Conservation (phyloP, 2,888 invertebrate genomes). For the Drosophila neutralis region DNA sequence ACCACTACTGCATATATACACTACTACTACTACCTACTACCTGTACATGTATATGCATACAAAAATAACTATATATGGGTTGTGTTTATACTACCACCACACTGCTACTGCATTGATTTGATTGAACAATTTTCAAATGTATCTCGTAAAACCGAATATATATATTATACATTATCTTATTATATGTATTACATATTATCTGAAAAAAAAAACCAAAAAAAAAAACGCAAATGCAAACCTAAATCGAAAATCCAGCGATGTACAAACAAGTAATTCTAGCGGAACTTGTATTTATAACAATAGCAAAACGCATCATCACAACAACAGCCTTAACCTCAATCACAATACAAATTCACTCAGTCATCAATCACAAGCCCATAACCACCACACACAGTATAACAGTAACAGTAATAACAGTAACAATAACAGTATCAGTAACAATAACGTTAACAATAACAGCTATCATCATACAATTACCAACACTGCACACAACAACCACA, state of each 20-base stretch:
- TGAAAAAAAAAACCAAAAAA: constrained; percentile 38
- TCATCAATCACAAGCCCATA: constrained; percentile 37
- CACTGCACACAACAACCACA: constrained; percentile 35
- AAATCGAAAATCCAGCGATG: constrained; percentile 84
- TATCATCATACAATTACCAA: constrained; percentile 43
- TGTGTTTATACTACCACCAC: constrained; percentile 82
- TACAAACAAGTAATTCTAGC: constrained; percentile 85
- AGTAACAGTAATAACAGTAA: constrained; percentile 39
- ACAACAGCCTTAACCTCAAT: constrained; percentile 68
- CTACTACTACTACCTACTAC: constrained; percentile 77
- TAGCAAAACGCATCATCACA: constrained; percentile 82
- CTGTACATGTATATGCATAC: constrained; percentile 83
- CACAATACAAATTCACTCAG: constrained; percentile 55
- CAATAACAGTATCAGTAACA: constrained; percentile 37
- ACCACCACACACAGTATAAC: constrained; percentile 42
- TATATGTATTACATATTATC: constrained; percentile 69
- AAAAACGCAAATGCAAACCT: constrained; percentile 70
- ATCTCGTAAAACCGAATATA: constrained; percentile 74
- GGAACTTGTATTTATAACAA: constrained; percentile 84
- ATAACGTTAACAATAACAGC: constrained; percentile 29
- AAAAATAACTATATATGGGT: constrained; percentile 80
- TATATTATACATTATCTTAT: constrained; percentile 71
- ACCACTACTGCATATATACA: constrained; percentile 80
- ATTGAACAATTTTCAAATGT: constrained; percentile 82
- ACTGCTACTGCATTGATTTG: constrained; percentile 83